Evolutionary conservation across 2,888 invertebrate genomes (phyloP), one percentile per base, ranked within the genome.

Genomic region (Liopterus haemorrhoidalis): DNA sequence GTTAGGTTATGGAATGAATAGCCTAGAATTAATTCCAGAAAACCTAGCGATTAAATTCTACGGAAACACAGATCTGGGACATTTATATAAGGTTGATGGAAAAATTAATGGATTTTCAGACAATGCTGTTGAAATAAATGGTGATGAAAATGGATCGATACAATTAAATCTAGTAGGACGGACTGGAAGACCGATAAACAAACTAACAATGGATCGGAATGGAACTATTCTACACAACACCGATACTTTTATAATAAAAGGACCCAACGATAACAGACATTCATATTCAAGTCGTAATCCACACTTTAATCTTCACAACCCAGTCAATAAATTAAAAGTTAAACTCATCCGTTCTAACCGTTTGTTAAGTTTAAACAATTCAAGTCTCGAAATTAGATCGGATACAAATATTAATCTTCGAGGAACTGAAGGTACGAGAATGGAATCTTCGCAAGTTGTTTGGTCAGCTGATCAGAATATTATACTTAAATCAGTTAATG

Each of bases 1-100:
- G 46, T 73, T 92, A 46, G 88, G 88, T 0, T 80, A 80, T 62
- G 89, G 89, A 5, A 83, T 91, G 78, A 85, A 90, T 60, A 85
- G 86, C 53, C 75, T 92, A 67, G 91, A 92, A 66, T 74, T 90
- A 33, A 76, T 89, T 46, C 78, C 82, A 1, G 82, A 84, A 40
- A 78, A 81, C 48, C 77, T 79, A 49, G 73, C 85, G 0, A 71
- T 89, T 0, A 90, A 89, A 62, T 83, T 91, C 61, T 83, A 80
- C 49, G 90, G 90, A 0, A 70, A 76, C 30, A 77, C 85, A 0
- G 85, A 88, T 60, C 69, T 91, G 52, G 87, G 86, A 55, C 78
- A 81, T 49, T 72, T 90, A n/a, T 81, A 81, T 58, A 85, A 85
- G 62, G 70, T 76, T 1, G 79, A 84, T 54, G 86, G 85, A 0